phyloP scores from a whole-genome alignment of 1,140 invertebrate genomes.

The Portunus trituberculatus region DNA sequence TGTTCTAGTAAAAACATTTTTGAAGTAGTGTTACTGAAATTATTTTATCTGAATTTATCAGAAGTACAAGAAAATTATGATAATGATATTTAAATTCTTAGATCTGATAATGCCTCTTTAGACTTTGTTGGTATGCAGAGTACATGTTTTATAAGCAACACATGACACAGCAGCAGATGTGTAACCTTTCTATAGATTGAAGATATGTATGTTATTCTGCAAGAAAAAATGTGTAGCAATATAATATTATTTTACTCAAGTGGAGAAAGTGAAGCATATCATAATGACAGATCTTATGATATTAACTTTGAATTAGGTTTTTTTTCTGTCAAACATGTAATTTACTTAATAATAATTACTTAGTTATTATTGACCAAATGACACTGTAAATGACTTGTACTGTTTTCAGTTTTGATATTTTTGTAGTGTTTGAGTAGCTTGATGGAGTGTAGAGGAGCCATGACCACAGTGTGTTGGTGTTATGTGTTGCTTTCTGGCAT shows the following conservation, averaged over 20 bases:
- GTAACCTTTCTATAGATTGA: not conserved
- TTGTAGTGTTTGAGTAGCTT: too few relatives aligned
- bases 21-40: not conserved
- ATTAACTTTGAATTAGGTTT: not conserved
- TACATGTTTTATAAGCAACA: not conserved
- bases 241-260: not conserved
- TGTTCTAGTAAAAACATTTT: not conserved
- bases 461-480: not conserved
- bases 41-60: not conserved
- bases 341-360: not conserved
- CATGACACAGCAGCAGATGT: not conserved
- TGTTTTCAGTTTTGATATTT: not conserved
- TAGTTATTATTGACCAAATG: not conserved
- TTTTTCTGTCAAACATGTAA: not conserved
- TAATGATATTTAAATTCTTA: not conserved
- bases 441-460: not conserved
- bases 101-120: not conserved
- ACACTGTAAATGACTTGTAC: not conserved
- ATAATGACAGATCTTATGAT: not conserved
- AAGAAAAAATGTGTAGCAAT: not conserved
- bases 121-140: not conserved
- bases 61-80: constrained; percentile 6
- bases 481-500: not conserved
- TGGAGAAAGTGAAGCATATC: not conserved
- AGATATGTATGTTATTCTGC: not conserved